Evolutionary conservation across 2,113 vertebrate genomes (phyloP).

Genomic region (Sphyrna mokarran): DNA sequence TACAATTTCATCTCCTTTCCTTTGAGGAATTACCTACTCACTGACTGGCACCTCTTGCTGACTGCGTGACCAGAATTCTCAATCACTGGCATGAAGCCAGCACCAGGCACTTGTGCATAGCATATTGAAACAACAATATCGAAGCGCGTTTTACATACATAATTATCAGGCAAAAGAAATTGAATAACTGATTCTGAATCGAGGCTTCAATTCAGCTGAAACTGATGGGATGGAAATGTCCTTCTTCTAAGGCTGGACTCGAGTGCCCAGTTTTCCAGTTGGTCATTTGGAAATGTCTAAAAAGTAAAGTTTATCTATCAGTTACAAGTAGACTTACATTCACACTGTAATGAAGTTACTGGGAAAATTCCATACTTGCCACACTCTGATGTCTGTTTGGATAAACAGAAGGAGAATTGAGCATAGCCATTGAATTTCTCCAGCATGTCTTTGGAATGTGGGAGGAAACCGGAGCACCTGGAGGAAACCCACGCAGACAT

Average conservation of each 20-base stretch:
- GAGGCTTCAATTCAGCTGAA: not conserved
- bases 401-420: too few relatives aligned
- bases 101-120: not conserved
- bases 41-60: not conserved
- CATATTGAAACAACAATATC: not conserved
- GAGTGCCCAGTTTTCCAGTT: not conserved
- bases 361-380: too few relatives aligned
- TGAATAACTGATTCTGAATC: not conserved
- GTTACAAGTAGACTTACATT: too few relatives aligned
- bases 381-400: too few relatives aligned
- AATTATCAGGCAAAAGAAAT: not conserved
- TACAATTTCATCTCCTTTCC: not conserved
- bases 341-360: too few relatives aligned
- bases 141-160: not conserved
- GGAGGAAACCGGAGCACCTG: too few relatives aligned
- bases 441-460: too few relatives aligned
- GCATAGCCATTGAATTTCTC: too few relatives aligned
- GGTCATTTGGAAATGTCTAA: not conserved
- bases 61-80: not conserved
- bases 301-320: too few relatives aligned
- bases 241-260: not conserved
- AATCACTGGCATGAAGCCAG: not conserved
- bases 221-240: not conserved
- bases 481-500: too few relatives aligned
- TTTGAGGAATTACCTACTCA: not conserved